These are phyloP conservation scores for Cardiocondyla obscurior DNA, from an alignment of 1,140 invertebrate species.

Conservation along the genomic window DNA sequence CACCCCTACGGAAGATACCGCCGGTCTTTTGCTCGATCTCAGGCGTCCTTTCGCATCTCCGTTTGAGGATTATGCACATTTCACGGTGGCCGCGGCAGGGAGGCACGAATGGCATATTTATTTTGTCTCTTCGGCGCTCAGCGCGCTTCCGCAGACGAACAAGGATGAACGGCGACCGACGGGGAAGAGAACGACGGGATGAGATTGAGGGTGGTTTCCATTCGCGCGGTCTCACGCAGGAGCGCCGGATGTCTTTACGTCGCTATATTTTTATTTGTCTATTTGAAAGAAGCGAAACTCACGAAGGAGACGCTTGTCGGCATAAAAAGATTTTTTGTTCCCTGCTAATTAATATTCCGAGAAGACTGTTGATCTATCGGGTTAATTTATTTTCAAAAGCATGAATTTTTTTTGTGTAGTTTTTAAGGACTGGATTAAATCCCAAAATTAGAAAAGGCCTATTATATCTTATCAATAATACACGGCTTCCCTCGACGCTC, in stretches of 20 bases:
- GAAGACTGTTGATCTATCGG: neutral
- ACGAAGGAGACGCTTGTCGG: neutral
- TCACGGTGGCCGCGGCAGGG: constrained; percentile 65
- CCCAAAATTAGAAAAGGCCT: constrained; percentile 4
- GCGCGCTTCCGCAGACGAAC: constrained; percentile 40
- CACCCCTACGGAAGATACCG: constrained; percentile 26
- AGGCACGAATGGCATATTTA: constrained; percentile 78
- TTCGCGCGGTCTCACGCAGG: constrained; percentile 41
- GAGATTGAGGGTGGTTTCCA: constrained; percentile 60
- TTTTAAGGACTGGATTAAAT: neutral
- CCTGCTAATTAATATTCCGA: neutral
- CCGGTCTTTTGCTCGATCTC: constrained; percentile 17
- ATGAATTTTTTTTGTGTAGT: neutral
- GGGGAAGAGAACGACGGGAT: constrained; percentile 44
- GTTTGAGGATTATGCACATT: constrained; percentile 80
- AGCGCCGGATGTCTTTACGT: constrained; percentile 68
- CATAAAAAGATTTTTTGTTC: neutral
- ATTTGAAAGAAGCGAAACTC: constrained; percentile 64
- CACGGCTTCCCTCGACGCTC: constrained; percentile 1
- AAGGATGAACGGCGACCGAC: constrained; percentile 52
- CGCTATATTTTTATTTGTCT: constrained; percentile 76
- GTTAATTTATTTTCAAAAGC: neutral
- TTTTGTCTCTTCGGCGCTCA: constrained; percentile 73
- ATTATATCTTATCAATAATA: constrained; percentile 41
- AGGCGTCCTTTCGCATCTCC: constrained; percentile 46